Conservation (phyloP, 2,888 invertebrate genomes). For the Chorisops tibialis region DNA sequence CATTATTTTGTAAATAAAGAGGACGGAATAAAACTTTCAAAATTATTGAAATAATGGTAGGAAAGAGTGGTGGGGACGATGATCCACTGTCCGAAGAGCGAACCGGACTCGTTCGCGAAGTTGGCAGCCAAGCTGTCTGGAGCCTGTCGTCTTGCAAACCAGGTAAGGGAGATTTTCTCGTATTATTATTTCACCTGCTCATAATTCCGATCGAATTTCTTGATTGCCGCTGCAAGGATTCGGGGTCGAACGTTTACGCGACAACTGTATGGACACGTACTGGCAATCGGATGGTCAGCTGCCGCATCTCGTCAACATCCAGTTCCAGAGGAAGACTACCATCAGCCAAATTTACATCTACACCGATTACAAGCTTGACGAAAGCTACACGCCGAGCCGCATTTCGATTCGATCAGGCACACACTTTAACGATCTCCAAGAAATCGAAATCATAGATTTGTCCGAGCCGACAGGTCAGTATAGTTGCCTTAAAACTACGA, state of each 20-base stretch:
- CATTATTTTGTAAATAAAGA: too few species aligned
- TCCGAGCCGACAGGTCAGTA: constrained; percentile 78
- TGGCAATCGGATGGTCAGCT: constrained; percentile 99
- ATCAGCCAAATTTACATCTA: constrained; percentile 95
- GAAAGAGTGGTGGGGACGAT: constrained; percentile 41
- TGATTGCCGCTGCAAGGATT: too few species aligned
- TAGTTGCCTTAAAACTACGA: background rate
- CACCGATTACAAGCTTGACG: constrained; percentile 96
- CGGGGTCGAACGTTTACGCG: constrained; percentile 94
- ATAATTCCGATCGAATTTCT: background rate
- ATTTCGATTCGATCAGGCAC: constrained; percentile 91
- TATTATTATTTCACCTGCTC: background rate
- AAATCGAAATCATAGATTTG: constrained; percentile 89
- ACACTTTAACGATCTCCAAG: constrained; percentile 94
- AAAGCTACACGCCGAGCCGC: constrained; percentile 96
- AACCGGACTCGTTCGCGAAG: constrained; percentile 65
- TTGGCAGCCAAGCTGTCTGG: constrained; percentile 94
- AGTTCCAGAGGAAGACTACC: constrained; percentile 91
- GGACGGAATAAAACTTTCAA: too few species aligned
- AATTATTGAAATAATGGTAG: constrained; percentile 15
- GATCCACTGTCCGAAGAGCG: constrained; percentile 50
- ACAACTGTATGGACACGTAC: constrained; percentile 94
- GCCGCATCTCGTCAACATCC: constrained; percentile 95
- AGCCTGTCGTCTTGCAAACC: constrained; percentile 98
- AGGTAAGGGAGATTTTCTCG: constrained; percentile 65